Conservation (phyloP, 2,888 invertebrate genomes). For the Notodonta dromedarius region DNA sequence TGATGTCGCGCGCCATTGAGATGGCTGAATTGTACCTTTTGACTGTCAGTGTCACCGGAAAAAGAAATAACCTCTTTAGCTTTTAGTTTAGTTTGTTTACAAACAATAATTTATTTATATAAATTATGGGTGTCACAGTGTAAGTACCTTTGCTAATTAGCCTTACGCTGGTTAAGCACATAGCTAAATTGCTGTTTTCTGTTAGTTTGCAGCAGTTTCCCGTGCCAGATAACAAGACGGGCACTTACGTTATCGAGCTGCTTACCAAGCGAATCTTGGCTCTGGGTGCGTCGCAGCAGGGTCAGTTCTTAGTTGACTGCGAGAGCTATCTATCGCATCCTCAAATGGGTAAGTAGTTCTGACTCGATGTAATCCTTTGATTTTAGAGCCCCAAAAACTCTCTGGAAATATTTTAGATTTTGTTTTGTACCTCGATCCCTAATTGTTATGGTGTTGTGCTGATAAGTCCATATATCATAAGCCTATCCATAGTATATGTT, state of each 20-base stretch:
- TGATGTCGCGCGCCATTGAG: too few species aligned
- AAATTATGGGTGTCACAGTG: slow-evolving; percentile 87
- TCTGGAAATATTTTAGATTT: too few species aligned
- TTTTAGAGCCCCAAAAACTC: too few species aligned
- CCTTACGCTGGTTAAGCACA: not conserved
- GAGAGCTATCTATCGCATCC: slow-evolving; percentile 95
- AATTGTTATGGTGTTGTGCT: too few species aligned
- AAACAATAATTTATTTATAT: slow-evolving; percentile 9
- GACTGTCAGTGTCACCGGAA: too few species aligned
- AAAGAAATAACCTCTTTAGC: not conserved
- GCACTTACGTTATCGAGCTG: slow-evolving; percentile 94
- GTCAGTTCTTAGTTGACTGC: slow-evolving; percentile 97
- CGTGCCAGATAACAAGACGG: slow-evolving; percentile 94
- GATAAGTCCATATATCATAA: too few species aligned
- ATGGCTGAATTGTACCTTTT: too few species aligned
- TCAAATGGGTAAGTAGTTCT: slow-evolving; percentile 82
- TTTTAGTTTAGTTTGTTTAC: slow-evolving; percentile 10
- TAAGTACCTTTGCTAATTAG: slow-evolving; percentile 55
- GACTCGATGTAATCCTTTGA: not conserved
- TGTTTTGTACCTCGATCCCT: too few species aligned
- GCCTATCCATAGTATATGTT: too few species aligned
- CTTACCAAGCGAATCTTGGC: slow-evolving; percentile 93
- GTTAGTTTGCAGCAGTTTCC: slow-evolving; percentile 92
- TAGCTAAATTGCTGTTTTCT: slow-evolving; percentile 11
- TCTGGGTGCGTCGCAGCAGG: slow-evolving; percentile 93